Conservation (phyloP, 2,888 invertebrate species). For the Halocaridina rubra region DNA sequence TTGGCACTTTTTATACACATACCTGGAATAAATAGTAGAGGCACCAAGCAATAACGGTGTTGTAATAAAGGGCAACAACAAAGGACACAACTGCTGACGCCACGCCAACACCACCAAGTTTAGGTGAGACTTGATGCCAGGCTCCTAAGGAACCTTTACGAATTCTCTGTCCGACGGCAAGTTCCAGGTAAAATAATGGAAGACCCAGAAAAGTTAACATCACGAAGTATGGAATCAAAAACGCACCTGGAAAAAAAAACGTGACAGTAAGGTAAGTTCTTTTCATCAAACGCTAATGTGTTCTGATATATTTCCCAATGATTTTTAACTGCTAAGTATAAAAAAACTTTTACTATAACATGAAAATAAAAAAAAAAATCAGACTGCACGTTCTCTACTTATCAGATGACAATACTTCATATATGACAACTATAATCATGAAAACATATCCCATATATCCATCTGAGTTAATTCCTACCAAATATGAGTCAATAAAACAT, state of each 20-base stretch:
- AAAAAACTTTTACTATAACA: no score
- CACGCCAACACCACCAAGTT: constrained; percentile 86
- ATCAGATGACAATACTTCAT: no score
- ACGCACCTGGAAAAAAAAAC: constrained; percentile 26
- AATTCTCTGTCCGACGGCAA: constrained; percentile 42
- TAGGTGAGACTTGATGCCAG: constrained; percentile 43
- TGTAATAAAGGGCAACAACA: constrained; percentile 96
- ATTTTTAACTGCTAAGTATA: no score
- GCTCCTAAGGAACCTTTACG: constrained; percentile 48
- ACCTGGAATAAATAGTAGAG: constrained; percentile 90
- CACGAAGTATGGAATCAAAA: constrained; percentile 52
- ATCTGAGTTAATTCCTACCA: no score
- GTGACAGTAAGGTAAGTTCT: constrained; percentile 5
- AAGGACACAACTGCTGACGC: constrained; percentile 96
- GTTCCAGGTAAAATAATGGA: constrained; percentile 48
- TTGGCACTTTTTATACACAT: no score
- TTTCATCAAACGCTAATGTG: no score
- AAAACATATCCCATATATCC: no score
- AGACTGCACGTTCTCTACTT: no score
- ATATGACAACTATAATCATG: no score
- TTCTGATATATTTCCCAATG: no score
- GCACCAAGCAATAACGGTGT: constrained; percentile 98
- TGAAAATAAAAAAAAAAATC: no score
- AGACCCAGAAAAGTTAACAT: constrained; percentile 51
- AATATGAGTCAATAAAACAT: no score